phyloP scores from a whole-genome alignment of 2,113 vertebrate species.

The Eupsittula cactorum region DNA sequence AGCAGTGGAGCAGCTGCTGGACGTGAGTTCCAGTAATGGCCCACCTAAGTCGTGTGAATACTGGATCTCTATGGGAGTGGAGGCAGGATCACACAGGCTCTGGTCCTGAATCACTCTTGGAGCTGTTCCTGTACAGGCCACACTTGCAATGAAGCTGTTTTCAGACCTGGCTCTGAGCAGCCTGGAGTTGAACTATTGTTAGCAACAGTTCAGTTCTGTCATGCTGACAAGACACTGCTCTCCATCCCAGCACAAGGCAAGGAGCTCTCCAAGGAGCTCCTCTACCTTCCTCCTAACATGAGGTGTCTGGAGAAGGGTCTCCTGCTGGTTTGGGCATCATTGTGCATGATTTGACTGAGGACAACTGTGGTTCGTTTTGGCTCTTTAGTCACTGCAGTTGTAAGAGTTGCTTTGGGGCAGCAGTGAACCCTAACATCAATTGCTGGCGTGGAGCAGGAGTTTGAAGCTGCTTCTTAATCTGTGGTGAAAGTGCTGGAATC shows the following conservation, averaged over 20 bases:
- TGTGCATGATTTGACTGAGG: not conserved
- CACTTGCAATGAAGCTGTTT: not conserved
- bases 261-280: accelerated
- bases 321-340: not conserved
- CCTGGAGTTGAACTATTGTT: not conserved
- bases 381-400: not conserved
- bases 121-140: slow-evolving; percentile 18
- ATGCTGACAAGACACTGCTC: not conserved
- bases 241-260: not conserved
- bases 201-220: not conserved
- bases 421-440: not conserved
- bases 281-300: not conserved
- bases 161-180: not conserved
- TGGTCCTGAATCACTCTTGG: slow-evolving; percentile 20
- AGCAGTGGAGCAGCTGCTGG: slow-evolving; percentile 45
- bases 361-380: not conserved
- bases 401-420: not conserved
- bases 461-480: not conserved
- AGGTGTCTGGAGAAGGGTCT: not conserved
- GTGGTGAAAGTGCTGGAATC: not conserved
- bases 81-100: not conserved
- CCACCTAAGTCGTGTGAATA: slow-evolving; percentile 61
- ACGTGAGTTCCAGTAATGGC: not conserved
- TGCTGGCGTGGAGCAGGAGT: accelerated
- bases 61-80: not conserved